Evolutionary conservation across 2,113 vertebrate species (phyloP), one percentile per base, ranked within the genome.

Genomic region (Australoheros scitulus): DNA sequence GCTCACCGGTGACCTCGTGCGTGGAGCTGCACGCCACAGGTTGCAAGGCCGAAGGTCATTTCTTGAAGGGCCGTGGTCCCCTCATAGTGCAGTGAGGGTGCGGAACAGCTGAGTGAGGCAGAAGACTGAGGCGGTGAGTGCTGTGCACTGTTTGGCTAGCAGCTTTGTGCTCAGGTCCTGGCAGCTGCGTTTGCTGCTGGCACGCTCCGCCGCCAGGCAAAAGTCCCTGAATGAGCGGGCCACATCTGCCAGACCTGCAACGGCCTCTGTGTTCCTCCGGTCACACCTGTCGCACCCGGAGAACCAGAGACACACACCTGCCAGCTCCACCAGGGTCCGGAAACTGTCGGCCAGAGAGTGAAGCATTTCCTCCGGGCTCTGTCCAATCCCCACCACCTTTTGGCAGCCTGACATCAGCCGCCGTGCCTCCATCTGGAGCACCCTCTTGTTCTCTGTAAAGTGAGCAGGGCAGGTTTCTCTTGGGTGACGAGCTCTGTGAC

Each of bases 61-160:
- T 72, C 61, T 81, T 9, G 11, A 75, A 55, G 82, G 75, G 64
- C 34, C 60, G 55, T 11, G 61, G 70, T 77, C 14, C 1, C 24
- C 82, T 98, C 94, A 98, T 74, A 97, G 89, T 61, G 95, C 93
- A 0, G 96, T 94, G 18, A 97, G 93, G 1, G 95, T 96, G 85
- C 96, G 96, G 92, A 98, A 97, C 56, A 97, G 96, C 94, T 99
- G 98, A 41, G 97, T 97, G 85, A 99, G 96, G 88, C 97, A 98
- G 93, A 98, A 97, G 76, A 97, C 95, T 0, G 97, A 96, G 34
- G 97, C 96, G 0, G 97, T 97, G 18, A 99, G 97, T 10, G 97
- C 96, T 0, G 97, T 97, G 94, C 97, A 97, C 86, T 98, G 97
- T 75, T 95, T 96, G 6, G 96, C 94, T 0, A 99, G 91, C 64